These are phyloP conservation scores for Apogon talboti DNA, from an alignment of 2,797 vertebrate species.

Conservation along the genomic window DNA sequence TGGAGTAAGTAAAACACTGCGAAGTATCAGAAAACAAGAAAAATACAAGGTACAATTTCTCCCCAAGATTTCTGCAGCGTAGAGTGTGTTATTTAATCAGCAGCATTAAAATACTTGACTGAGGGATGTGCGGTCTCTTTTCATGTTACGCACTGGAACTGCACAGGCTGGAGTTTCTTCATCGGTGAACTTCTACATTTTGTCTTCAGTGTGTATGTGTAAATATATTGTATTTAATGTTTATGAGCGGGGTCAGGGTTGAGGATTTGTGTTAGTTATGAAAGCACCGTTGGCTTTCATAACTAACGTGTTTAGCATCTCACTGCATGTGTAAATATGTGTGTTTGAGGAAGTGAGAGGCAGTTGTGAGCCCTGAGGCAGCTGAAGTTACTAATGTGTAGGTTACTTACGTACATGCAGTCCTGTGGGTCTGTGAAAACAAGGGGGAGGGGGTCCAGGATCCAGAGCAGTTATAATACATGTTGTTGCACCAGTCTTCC, in stretches of 20 bases:
- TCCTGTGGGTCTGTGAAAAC: constrained; percentile 36
- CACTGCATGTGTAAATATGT: constrained; percentile 24
- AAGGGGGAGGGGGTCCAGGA: constrained; percentile 1
- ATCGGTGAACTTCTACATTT: constrained; percentile 16
- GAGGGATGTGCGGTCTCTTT: no score
- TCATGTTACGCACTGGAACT: neutral
- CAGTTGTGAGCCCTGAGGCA: constrained; percentile 30
- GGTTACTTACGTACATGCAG: constrained; percentile 45
- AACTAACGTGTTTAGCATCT: constrained; percentile 56
- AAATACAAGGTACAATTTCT: no score
- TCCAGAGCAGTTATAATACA: constrained; percentile 9
- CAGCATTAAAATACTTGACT: no score
- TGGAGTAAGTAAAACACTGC: no score
- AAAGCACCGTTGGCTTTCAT: constrained; percentile 48
- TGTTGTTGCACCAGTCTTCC: constrained; percentile 20
- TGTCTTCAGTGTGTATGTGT: neutral
- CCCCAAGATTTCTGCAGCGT: no score
- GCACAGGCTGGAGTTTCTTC: constrained; percentile 20
- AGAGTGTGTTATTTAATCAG: no score
- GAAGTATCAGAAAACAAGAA: no score
- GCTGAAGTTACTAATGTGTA: constrained; percentile 47
- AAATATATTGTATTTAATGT: constrained; percentile 10
- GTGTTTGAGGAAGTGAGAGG: constrained; percentile 30
- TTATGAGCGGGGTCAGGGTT: constrained; percentile 31
- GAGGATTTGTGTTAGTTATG: constrained; percentile 48